Conservation (phyloP, 1,140 invertebrate genomes). For the Oedothorax gibbosus region DNA sequence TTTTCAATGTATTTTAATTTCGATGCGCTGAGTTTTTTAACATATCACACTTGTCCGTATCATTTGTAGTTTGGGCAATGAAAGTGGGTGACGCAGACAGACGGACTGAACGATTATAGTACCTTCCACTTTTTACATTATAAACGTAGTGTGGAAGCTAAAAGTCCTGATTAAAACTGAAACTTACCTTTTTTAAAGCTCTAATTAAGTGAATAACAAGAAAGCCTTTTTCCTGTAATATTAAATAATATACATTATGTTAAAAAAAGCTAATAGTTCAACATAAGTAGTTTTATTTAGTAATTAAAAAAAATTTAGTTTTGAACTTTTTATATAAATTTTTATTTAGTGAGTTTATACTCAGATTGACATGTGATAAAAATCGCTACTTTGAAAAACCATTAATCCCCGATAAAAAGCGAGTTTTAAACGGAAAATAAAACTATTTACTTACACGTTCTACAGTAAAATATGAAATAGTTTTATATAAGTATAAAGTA, state of each 20-base stretch:
- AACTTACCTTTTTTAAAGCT: slow-evolving; percentile 28
- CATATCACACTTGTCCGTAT: too few species aligned
- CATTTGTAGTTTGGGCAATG: too few species aligned
- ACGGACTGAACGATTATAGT: too few species aligned
- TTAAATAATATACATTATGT: background rate
- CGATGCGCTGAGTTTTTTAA: too few species aligned
- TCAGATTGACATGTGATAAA: too few species aligned
- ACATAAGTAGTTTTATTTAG: background rate
- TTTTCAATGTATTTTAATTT: too few species aligned
- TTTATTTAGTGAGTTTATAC: background rate
- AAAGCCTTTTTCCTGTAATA: slow-evolving; percentile 5
- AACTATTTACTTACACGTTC: background rate
- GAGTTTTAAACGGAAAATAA: background rate
- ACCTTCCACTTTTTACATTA: too few species aligned
- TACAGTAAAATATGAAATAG: background rate
- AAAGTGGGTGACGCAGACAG: too few species aligned
- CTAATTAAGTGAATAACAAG: slow-evolving; percentile 16
- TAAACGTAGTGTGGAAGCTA: background rate
- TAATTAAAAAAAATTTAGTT: background rate
- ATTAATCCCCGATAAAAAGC: background rate
- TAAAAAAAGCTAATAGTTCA: background rate
- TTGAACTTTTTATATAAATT: background rate
- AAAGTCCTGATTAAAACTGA: background rate
- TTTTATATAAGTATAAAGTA: background rate
- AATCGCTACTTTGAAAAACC: background rate